A percentile compares a stretch with the other conserved stretches of the same genome.
These are phyloP conservation scores for Pachycephala philippinensis DNA, from an alignment of 2,113 vertebrate genomes.

Conservation along the genomic window DNA sequence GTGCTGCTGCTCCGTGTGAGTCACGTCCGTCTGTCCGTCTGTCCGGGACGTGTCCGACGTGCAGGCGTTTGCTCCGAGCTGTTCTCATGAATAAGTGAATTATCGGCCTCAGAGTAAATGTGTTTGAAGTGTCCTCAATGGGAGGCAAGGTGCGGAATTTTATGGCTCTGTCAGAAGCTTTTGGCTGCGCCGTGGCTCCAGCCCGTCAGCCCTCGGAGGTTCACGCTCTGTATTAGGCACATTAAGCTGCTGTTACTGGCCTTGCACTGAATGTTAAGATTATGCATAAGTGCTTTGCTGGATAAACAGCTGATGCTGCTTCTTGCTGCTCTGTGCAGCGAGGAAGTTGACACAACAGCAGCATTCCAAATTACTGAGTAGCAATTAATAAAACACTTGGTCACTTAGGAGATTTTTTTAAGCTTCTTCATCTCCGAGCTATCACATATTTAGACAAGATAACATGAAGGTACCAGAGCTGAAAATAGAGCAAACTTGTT, in stretches of 20 bases:
- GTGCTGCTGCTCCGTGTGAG: rapidly evolving
- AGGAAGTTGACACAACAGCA: background rate
- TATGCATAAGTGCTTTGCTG: background rate
- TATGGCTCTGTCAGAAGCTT: background rate
- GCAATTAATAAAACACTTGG: background rate
- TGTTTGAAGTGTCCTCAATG: background rate
- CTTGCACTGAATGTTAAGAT: background rate
- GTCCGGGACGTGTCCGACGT: rapidly evolving
- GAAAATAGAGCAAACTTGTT: constrained; percentile 20
- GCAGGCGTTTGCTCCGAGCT: rapidly evolving
- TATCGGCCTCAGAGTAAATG: rapidly evolving
- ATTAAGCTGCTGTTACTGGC: background rate
- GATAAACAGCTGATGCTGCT: constrained; percentile 1
- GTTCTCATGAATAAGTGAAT: background rate
- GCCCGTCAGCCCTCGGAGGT: background rate
- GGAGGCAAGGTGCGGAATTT: background rate
- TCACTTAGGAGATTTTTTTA: background rate
- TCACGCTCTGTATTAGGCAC: rapidly evolving
- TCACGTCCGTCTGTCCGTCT: rapidly evolving
- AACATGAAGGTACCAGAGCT: background rate
- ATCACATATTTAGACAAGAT: background rate
- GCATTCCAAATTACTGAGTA: background rate
- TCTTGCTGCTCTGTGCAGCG: background rate
- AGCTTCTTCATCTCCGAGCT: background rate
- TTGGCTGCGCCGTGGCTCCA: background rate